A percentile compares a stretch with the other conserved stretches of the same genome.
These are phyloP conservation scores for Hyphantria cunea DNA, from an alignment of 1,140 invertebrate species.

Conservation along the genomic window DNA sequence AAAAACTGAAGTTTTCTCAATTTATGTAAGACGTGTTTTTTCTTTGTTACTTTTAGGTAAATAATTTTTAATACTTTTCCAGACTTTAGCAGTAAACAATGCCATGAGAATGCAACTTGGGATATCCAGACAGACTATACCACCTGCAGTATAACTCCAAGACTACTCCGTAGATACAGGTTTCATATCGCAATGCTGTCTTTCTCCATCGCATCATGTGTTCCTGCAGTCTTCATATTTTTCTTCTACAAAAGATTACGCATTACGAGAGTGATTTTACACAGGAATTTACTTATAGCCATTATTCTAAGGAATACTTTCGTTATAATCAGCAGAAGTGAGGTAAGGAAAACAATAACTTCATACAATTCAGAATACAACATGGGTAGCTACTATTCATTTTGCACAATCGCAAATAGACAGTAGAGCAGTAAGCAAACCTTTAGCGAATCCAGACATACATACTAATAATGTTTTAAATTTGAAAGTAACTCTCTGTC, in stretches of 20 bases:
- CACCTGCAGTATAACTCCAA: slow-evolving; percentile 79
- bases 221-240: slow-evolving; percentile 82
- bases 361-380: too few relatives aligned
- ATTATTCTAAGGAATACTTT: slow-evolving; percentile 81
- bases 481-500: too few relatives aligned
- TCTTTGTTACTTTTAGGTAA: too few relatives aligned
- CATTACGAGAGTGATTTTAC: slow-evolving; percentile 77
- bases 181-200: slow-evolving; percentile 77
- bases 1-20: too few relatives aligned
- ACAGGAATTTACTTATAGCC: slow-evolving; percentile 82
- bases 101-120: slow-evolving; percentile 77
- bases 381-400: too few relatives aligned
- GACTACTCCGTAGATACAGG: slow-evolving; percentile 72
- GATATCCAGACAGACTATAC: slow-evolving; percentile 79
- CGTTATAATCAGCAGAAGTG: slow-evolving; percentile 79
- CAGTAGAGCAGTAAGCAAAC: too few relatives aligned
- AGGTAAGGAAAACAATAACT: slow-evolving; percentile 50
- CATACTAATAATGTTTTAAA: too few relatives aligned
- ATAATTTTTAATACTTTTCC: slow-evolving; percentile 6
- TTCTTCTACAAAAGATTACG: slow-evolving; percentile 77
- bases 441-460: too few relatives aligned
- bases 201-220: slow-evolving; percentile 69
- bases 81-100: slow-evolving; percentile 81
- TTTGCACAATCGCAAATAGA: too few relatives aligned
- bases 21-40: too few relatives aligned